phyloP scores from a whole-genome alignment of 1,140 invertebrate species.

The Eurosta solidaginis region DNA sequence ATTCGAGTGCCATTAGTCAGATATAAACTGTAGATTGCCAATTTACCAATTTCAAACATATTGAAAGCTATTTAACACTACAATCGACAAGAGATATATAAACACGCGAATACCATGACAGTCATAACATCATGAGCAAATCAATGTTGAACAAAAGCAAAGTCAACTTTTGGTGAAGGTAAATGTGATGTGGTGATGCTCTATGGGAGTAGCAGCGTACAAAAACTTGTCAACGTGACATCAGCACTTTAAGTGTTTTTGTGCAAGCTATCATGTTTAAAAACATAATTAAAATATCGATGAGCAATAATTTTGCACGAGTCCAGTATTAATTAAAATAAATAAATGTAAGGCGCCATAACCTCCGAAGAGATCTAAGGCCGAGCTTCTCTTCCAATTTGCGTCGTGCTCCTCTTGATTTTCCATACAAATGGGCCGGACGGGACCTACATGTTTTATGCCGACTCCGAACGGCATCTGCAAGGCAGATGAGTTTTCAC shows the following conservation, averaged over 20 bases:
- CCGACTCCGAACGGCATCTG: too few species aligned
- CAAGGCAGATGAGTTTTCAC: too few species aligned
- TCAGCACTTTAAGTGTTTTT: not conserved
- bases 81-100: not conserved
- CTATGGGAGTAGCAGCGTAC: not conserved
- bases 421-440: too few species aligned
- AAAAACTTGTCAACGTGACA: not conserved
- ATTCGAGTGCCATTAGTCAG: not conserved
- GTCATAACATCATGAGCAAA: not conserved
- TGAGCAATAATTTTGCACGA: not conserved
- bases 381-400: too few species aligned
- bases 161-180: too few species aligned
- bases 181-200: too few species aligned
- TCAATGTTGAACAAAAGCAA: not conserved
- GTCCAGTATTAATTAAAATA: too few species aligned
- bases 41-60: conserved; percentile 7
- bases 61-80: conserved; percentile 4
- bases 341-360: too few species aligned
- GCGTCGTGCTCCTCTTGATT: too few species aligned
- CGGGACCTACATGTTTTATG: too few species aligned
- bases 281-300: not conserved
- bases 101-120: too few species aligned
- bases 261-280: not conserved
- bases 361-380: too few species aligned
- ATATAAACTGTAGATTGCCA: not conserved